Evolutionary conservation across 2,113 vertebrate species (phyloP), one percentile per base, ranked within the genome.

Genomic region (Cephalophus harveyi): DNA sequence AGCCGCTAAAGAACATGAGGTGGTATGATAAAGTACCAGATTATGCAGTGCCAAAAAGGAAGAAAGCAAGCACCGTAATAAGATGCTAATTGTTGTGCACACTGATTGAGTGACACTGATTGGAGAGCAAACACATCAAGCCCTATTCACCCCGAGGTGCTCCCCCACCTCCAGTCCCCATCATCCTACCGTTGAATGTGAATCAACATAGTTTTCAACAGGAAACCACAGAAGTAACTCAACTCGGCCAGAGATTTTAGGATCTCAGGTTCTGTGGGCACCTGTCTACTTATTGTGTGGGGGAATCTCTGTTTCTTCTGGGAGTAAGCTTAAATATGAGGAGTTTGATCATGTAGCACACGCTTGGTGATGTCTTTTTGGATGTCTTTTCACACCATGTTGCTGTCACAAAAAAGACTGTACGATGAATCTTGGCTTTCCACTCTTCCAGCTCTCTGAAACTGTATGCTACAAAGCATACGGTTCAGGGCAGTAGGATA

Each of bases 91-190:
- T 93, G 94, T 91, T 21, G 21, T 14, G 30, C 60, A 43, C 12
- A 78, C 36, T 81, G 94, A 95, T 43, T 95, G 95, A 97, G 96
- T 90, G 94, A 97, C 97, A 95, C 82, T 93, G 97, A 97, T 97
- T 90, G 94, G 88, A 92, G 23, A 71, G n/a, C 54, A 95, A 89
- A 90, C 27, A n/a, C 55, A 91, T 95, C 76, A 86, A 94, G 82
- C 60, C 82, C 96, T 91, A n/a, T 91, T 97, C 89, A 95, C 94
- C 88, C 43, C 19, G 46, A 94, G 54, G 55, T 10, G 3, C 48
- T 48, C 21, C 67, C 12, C 19, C 57, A 21, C 52, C 13, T 50
- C 33, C 14, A 40, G 0, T 46, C 12, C 67, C 23, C 50, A 48
- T 55, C 78, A 94, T 59, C 54, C 90, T 88, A 17, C 50, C 21